phyloP scores from a whole-genome alignment of 2,888 invertebrate genomes.

The Ormyrus nitidulus region DNA sequence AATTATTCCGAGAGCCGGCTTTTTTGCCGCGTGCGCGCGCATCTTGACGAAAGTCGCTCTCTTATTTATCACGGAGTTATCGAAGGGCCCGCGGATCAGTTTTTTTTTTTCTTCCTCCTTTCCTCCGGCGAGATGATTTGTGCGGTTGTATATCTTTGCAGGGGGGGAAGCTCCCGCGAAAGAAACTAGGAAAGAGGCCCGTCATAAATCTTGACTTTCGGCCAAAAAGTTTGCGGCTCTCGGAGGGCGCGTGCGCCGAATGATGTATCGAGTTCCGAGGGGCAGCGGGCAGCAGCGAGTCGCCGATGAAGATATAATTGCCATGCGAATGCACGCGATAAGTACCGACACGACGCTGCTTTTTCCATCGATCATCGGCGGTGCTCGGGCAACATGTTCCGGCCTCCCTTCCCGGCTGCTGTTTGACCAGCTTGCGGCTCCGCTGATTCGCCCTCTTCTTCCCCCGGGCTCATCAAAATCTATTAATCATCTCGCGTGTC shows the following conservation, averaged over 20 bases:
- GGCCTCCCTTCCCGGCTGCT: no score
- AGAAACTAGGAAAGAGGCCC: slow-evolving; percentile 1
- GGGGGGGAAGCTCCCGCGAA: not conserved
- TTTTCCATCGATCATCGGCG: slow-evolving; percentile 42
- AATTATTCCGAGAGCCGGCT: slow-evolving; percentile 38
- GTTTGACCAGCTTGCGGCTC: not conserved
- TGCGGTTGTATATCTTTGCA: slow-evolving; percentile 50
- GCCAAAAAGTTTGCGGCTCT: slow-evolving; percentile 60
- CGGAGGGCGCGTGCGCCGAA: slow-evolving; percentile 36
- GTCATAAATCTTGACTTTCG: slow-evolving; percentile 64
- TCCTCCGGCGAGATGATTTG: slow-evolving; percentile 55
- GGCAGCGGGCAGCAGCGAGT: slow-evolving; percentile 46
- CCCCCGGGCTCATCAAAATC: slow-evolving; percentile 4
- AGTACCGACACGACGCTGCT: not conserved
- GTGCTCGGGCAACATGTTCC: not conserved
- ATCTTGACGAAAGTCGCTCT: slow-evolving; percentile 7
- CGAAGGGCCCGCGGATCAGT: not conserved
- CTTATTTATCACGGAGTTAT: slow-evolving; percentile 42
- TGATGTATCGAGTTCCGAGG: slow-evolving; percentile 63
- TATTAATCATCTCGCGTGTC: slow-evolving; percentile 33
- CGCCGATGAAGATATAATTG: slow-evolving; percentile 66
- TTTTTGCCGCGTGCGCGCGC: not conserved
- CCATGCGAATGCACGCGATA: slow-evolving; percentile 45
- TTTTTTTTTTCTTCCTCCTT: not conserved
- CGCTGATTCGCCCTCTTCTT: not conserved